Percentiles rank a stretch among this genome's conserved stretches.
These are phyloP conservation scores for Malacoctenus gilli DNA, from an alignment of 2,797 vertebrate species.

Conservation along the genomic window DNA sequence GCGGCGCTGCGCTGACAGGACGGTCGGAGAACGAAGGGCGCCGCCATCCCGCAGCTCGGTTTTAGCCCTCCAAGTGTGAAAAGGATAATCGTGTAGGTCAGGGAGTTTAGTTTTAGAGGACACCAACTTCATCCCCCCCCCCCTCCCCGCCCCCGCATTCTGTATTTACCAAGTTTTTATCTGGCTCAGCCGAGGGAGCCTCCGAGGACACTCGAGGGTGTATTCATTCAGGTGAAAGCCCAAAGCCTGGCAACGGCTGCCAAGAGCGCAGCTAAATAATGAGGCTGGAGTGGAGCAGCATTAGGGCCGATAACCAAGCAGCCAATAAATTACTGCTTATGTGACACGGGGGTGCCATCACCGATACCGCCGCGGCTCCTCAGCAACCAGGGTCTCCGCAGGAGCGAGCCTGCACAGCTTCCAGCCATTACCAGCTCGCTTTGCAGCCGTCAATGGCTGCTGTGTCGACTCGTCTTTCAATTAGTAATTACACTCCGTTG, in stretches of 20 bases:
- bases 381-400: neutral
- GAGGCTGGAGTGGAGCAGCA: slow-evolving; percentile 48
- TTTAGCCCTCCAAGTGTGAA: slow-evolving; percentile 32
- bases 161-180: no score
- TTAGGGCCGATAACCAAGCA: slow-evolving; percentile 42
- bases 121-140: slow-evolving; percentile 14
- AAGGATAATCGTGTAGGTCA: slow-evolving; percentile 18
- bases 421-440: no score
- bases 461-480: no score
- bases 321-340: slow-evolving; percentile 49
- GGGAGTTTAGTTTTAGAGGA: slow-evolving; percentile 16
- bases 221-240: slow-evolving; percentile 44
- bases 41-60: neutral
- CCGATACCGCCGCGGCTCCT: slow-evolving; percentile 1
- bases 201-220: slow-evolving; percentile 27
- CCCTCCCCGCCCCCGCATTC: no score
- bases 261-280: slow-evolving; percentile 42
- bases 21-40: neutral
- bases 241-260: slow-evolving; percentile 35
- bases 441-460: no score
- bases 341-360: slow-evolving; percentile 43
- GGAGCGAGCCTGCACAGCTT: no score
- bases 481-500: no score
- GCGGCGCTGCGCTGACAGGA: slow-evolving; percentile 8
- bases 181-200: slow-evolving; percentile 7